Base-by-base conservation (phyloP, 2,888 invertebrate genomes). In the Erebia epiphron region DNA sequence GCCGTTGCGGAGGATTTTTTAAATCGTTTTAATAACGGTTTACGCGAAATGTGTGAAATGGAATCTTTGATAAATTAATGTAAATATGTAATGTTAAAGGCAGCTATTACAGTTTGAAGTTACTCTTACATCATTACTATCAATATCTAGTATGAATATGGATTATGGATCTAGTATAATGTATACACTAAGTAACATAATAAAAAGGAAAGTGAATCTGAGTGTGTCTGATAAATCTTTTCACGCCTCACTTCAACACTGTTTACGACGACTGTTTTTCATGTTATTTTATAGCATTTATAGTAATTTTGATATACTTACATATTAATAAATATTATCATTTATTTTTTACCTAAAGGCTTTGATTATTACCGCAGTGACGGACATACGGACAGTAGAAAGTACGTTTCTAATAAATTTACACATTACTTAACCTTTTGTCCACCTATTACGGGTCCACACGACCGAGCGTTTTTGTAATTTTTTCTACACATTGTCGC, bases 11-110 rank as follows among this genome's bases (percentile, higher is more conserved):
- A 86, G 77, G 86, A 84, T 79, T 82, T 35, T 62, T 82, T 78
- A 76, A 80, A 78, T 75, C 82, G 81, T 82, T 87, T 87, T 83
- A 83, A 82, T 89, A 91, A 91, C 90, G 91, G 90, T 86, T 88
- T 75, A 35, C 66, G 35, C 8, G 5, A 52, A 60, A 21, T 35
- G 7, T 18, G n/a, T 18, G 26, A 16, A 13, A 58, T 35, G 26
- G 9, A n/a, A 35, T 14, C 14, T 58, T 58, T 35, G 26, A 58
- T 35, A 35, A 58, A 58, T 58, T 35, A 58, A n/a, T 5, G 14
- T 57, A 14, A 14, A 2, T 54, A 16, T 16, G 5, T n/a, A 4
- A 11, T 56, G 7, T 13, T n/a, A 7, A 1, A 49, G 13, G 13
- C 49, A 49, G n/a, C 8, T 50, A 50, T n/a, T 50, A 14, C 49